Conservation (phyloP, 2,888 invertebrate genomes). For the Mythimna loreyi region DNA sequence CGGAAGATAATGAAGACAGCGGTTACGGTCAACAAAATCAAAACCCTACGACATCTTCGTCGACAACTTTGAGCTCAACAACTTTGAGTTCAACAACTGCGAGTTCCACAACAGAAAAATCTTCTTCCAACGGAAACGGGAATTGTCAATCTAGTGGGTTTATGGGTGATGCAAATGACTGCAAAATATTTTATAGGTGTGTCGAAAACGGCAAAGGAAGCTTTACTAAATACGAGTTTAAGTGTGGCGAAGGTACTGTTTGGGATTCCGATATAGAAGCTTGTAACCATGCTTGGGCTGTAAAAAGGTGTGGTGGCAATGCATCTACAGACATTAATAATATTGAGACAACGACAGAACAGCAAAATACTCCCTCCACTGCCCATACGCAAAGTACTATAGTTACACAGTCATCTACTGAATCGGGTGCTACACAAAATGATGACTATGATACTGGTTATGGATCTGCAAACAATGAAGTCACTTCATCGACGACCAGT, state of each 20-base stretch:
- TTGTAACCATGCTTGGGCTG: constrained; percentile 91
- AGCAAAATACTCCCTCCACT: constrained; percentile 42
- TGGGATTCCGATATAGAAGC: constrained; percentile 91
- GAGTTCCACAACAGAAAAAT: constrained; percentile 39
- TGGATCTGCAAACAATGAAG: constrained; percentile 59
- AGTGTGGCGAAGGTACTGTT: constrained; percentile 92
- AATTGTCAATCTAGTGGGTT: constrained; percentile 89
- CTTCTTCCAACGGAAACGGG: constrained; percentile 20
- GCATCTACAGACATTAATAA: constrained; percentile 44
- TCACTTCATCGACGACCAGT: constrained; percentile 45
- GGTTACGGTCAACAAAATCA: constrained; percentile 66
- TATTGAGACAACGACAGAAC: constrained; percentile 54
- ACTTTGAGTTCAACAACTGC: constrained; percentile 45
- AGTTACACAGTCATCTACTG: constrained; percentile 55
- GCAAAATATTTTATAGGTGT: constrained; percentile 93
- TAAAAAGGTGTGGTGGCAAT: constrained; percentile 75
- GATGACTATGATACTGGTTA: constrained; percentile 69
- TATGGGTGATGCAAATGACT: constrained; percentile 90
- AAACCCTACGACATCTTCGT: constrained; percentile 42
- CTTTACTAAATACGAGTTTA: constrained; percentile 91
- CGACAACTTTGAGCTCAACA: constrained; percentile 50
- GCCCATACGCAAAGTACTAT: constrained; percentile 49
- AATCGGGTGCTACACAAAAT: constrained; percentile 47
- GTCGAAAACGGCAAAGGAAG: constrained; percentile 91
- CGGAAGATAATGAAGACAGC: constrained; percentile 62